Base-by-base conservation (phyloP, 1,140 invertebrate species). In the Galleria mellonella region DNA sequence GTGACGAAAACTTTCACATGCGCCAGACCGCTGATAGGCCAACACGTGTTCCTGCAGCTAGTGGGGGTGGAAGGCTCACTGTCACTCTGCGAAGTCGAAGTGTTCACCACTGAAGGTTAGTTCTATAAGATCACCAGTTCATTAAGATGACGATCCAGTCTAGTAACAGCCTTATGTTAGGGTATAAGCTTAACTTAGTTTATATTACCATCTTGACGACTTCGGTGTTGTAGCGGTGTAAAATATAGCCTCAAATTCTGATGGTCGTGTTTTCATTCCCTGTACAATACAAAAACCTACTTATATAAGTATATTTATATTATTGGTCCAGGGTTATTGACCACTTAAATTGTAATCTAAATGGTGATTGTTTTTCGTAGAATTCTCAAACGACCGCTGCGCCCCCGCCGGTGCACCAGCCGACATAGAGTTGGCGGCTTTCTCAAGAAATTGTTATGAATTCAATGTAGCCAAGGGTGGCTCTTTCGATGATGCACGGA, bases 1-100 rank as follows among this genome's bases (percentile, higher is more conserved):
- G 89, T 93, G n/a, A 96, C 94, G 4, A 96, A 96, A 84, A 94
- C 94, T 10, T 95, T 97, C 71, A 90, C 90, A 1, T 97, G 96
- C 77, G 95, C 95, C 0, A 87, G 94, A 35, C 90, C 94, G 2
- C 83, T 97, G 32, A 86, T 93, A 17, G 96, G 96, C 0, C 93
- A 96, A 58, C 94, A 94, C 65, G 95, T 97, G 17, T 96, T 93
- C 70, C 88, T 97, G 12, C 95, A 97, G 78, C 89, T 97, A 40
- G 95, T 97, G 1, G 95, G 95, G 0, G 94, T 96, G 0, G 95
- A 97, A 81, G 94, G 94, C 11, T 95, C 94, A 7, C 81, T 97
- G 9, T 96, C 94, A 4, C 83, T 97, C 0, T 97, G 96, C 71
- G 95, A 97, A 87, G 95, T 97, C 1, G 94, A 97, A 86, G 93